phyloP scores from a whole-genome alignment of 1,140 invertebrate species.

The Papilio dardanus region DNA sequence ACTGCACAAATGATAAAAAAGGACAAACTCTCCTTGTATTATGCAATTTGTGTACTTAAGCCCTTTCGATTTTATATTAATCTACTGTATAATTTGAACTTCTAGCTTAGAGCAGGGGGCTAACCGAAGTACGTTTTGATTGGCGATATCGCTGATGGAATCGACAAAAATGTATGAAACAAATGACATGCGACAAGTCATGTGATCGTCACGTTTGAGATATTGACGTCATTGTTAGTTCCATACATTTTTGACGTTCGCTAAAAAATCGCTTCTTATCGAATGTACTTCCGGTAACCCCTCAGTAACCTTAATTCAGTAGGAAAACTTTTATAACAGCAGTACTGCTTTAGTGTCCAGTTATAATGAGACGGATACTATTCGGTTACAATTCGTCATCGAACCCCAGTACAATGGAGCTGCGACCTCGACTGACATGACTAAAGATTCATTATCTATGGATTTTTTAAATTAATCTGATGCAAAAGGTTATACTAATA shows the following conservation, averaged over 20 bases:
- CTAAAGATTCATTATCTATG: neutral
- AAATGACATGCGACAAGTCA: no score
- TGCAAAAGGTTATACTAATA: neutral
- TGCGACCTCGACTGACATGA: neutral
- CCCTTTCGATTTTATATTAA: neutral
- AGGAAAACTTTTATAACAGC: neutral
- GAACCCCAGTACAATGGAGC: neutral
- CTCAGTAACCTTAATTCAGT: neutral
- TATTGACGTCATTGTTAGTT: no score
- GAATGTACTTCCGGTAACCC: no score
- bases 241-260: no score
- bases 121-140: no score
- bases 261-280: no score
- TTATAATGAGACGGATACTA: neutral
- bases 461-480: neutral
- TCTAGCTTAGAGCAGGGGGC: no score
- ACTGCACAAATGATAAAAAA: constrained; percentile 11
- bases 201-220: no score
- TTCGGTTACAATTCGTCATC: neutral
- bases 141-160: no score
- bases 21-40: neutral
- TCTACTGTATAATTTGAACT: neutral
- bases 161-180: no score
- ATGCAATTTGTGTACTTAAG: neutral
- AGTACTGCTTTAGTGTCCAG: neutral